These are phyloP conservation scores for Lobophora halterata DNA, from an alignment of 2,888 invertebrate species.

Conservation along the genomic window DNA sequence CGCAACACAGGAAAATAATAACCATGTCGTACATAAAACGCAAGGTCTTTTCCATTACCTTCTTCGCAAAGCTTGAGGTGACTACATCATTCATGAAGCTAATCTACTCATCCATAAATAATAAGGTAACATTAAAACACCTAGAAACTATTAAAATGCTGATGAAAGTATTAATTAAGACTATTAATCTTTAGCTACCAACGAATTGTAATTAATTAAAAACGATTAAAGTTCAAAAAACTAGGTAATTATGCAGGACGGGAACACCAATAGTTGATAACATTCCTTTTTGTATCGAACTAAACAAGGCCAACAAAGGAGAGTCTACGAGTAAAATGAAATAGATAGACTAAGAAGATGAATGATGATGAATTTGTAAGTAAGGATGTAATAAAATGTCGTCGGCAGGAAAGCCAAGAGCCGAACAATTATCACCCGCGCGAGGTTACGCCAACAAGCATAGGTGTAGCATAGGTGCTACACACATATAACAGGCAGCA, in stretches of 20 bases:
- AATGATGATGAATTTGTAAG: background rate
- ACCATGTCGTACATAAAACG: constrained; percentile 5
- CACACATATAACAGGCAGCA: too few relatives aligned
- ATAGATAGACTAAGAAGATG: constrained; percentile 1
- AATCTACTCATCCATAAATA: constrained; percentile 8
- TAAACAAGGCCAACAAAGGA: too few relatives aligned
- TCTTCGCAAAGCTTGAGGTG: constrained; percentile 5
- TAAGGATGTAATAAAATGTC: constrained; percentile 2
- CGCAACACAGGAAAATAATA: constrained; percentile 21
- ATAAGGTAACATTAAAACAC: constrained; percentile 6
- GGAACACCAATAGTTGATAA: too few relatives aligned
- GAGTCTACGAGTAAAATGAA: background rate
- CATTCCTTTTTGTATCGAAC: too few relatives aligned
- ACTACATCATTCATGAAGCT: constrained; percentile 8
- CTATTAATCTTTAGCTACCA: constrained; percentile 9
- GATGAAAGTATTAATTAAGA: constrained; percentile 8
- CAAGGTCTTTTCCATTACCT: constrained; percentile 16
- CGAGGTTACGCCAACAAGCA: constrained; percentile 42
- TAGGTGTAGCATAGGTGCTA: too few relatives aligned
- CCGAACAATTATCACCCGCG: constrained; percentile 40
- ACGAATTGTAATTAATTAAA: constrained; percentile 1
- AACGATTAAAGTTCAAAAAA: background rate
- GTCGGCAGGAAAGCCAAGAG: constrained; percentile 23
- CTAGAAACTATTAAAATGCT: constrained; percentile 3
- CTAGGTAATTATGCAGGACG: too few relatives aligned